Base-by-base conservation (phyloP, 2,113 vertebrate species). In the Theristicus caerulescens region DNA sequence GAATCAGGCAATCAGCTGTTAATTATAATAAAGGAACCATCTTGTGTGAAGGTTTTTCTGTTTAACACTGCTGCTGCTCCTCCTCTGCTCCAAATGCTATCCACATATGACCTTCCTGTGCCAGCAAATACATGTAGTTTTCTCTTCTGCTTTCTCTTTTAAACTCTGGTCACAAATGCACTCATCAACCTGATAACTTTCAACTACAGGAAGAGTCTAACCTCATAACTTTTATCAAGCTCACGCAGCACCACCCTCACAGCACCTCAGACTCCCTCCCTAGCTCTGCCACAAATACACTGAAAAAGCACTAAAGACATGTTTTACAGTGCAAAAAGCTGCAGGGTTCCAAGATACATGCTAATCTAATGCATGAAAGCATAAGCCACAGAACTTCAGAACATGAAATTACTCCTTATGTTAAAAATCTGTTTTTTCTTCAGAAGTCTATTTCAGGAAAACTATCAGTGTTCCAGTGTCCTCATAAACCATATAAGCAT, bases 371-470 rank as follows among this genome's bases (percentile, higher is more conserved):
- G 18, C n/a, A 70, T 8, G 15, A 70, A 62, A 27, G 38, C 47
- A 14, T 4, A 64, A 77, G 69, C 22, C 73, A 67, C 64, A 31
- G 40, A 64, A 18, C 72, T 47, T 31, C 59, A 71, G 31, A 87
- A 87, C 52, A 29, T 0, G 2, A 52, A 86, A 79, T 14, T 79
- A 67, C 61, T 54, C 19, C 76, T 73, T 73, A 81, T 25, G 7
- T 52, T 44, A 86, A 55, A 52, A 42, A 21, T 6, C 32, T 66
- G 20, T 0, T 49, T 90, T 91, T 62, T 14, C n/a, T 73, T 80
- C 79, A 42, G 36, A 79, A 92, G 26, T 49, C 57, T 88, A 46
- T 90, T 94, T 76, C 13, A 36, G 38, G 58, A 86, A 69, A 93
- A 73, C 16, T 34, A 40, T 10, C 16, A 6, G 20, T n/a, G 36